phyloP scores from a whole-genome alignment of 1,140 invertebrate genomes.

The Leptopilina clavipes region DNA sequence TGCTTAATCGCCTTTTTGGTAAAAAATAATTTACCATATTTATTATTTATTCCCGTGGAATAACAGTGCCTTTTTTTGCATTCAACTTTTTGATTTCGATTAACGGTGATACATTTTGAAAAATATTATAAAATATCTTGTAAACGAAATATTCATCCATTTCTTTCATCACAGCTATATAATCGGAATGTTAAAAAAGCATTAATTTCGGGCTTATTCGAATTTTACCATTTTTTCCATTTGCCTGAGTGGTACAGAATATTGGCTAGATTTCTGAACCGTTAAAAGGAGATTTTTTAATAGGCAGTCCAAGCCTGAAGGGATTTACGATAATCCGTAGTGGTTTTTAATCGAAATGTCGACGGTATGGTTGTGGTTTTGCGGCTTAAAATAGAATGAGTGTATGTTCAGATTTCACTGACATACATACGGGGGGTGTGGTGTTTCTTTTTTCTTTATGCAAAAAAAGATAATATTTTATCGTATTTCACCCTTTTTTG shows the following conservation, averaged over 20 bases:
- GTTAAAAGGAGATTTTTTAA: slow-evolving; percentile 47
- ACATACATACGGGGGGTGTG: slow-evolving; percentile 14
- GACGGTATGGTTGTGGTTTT: slow-evolving; percentile 43
- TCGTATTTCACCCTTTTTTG: slow-evolving; percentile 28
- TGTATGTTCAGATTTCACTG: slow-evolving; percentile 38
- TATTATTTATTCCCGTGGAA: no score
- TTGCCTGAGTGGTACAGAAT: slow-evolving; percentile 24
- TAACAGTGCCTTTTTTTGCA: no score
- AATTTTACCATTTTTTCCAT: slow-evolving; percentile 4
- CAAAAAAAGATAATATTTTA: slow-evolving; percentile 40
- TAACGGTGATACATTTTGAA: no score
- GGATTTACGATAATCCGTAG: slow-evolving; percentile 49
- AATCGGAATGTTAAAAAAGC: slow-evolving; percentile 16
- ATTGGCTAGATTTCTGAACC: slow-evolving; percentile 45
- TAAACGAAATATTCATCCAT: background rate
- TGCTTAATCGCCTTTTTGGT: background rate
- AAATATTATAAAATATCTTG: background rate
- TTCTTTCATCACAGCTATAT: background rate
- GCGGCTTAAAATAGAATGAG: slow-evolving; percentile 39
- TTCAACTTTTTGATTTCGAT: no score
- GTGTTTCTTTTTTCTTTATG: background rate
- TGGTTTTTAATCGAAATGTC: slow-evolving; percentile 51
- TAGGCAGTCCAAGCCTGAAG: slow-evolving; percentile 40
- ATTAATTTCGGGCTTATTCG: background rate
- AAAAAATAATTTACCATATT: no score